phyloP scores from a whole-genome alignment of 2,113 vertebrate species.

The Reinhardtius hippoglossoides region DNA sequence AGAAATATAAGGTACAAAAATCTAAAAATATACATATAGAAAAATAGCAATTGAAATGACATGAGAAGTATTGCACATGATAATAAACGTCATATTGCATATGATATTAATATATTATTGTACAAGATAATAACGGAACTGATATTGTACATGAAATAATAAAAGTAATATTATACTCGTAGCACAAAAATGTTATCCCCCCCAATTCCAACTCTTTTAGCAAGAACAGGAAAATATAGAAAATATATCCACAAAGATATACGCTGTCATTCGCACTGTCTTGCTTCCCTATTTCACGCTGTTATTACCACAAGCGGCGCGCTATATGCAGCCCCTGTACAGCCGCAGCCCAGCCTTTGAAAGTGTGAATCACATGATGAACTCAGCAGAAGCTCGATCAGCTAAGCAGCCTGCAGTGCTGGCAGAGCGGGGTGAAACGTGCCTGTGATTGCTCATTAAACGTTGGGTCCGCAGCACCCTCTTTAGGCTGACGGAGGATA shows the following conservation, averaged over 20 bases:
- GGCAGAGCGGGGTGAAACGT: conserved; percentile 42
- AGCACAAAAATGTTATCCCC: background rate
- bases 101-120: too few species aligned
- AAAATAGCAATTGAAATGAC: too few species aligned
- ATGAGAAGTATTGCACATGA: too few species aligned
- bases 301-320: conserved; percentile 63
- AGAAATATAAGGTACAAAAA: too few species aligned
- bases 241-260: background rate
- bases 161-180: background rate
- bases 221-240: conserved; percentile 25
- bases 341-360: conserved; percentile 62
- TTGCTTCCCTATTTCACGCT: conserved; percentile 64
- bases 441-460: conserved; percentile 76
- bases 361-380: conserved; percentile 75
- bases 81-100: too few species aligned
- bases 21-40: too few species aligned
- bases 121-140: too few species aligned
- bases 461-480: conserved; percentile 83
- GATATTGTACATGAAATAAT: too few species aligned
- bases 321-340: conserved; percentile 62
- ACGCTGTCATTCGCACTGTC: conserved; percentile 49
- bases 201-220: background rate
- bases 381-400: conserved; percentile 53
- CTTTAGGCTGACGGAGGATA: conserved; percentile 72
- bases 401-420: conserved; percentile 45